Percentiles rank a stretch among this genome's conserved stretches.
Conservation (phyloP, 2,888 invertebrate genomes). For the Drosophila ezoana region DNA sequence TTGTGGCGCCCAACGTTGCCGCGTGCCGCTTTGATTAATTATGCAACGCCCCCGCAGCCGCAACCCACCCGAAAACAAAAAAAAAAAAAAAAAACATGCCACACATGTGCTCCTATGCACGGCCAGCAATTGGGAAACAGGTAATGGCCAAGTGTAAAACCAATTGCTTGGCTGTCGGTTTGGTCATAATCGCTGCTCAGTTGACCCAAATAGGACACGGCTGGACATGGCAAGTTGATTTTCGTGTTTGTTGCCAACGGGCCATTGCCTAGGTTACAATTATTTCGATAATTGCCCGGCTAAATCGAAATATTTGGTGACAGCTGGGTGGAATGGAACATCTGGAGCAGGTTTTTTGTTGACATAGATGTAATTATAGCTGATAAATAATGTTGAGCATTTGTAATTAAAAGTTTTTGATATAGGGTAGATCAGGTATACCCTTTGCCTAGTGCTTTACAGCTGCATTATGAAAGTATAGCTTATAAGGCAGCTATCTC, state of each 20-base stretch:
- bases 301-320: constrained; percentile 27
- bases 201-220: constrained; percentile 50
- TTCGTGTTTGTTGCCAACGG: constrained; percentile 28
- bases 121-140: constrained; percentile 28
- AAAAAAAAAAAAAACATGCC: too few relatives aligned
- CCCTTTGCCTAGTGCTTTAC: too few relatives aligned
- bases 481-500: too few relatives aligned
- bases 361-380: too few relatives aligned
- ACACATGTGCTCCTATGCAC: neutral
- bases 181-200: constrained; percentile 26
- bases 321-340: constrained; percentile 39
- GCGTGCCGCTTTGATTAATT: constrained; percentile 76
- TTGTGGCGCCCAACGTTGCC: constrained; percentile 75
- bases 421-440: too few relatives aligned
- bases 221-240: constrained; percentile 51
- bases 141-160: constrained; percentile 37
- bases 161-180: constrained; percentile 36
- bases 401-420: too few relatives aligned
- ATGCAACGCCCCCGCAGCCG: constrained; percentile 48
- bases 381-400: too few relatives aligned
- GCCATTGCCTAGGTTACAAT: constrained; percentile 47
- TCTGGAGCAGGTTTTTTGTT: constrained; percentile 15
- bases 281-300: constrained; percentile 34
- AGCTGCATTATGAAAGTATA: too few relatives aligned
- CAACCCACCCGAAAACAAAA: too few relatives aligned